A percentile compares a stretch with the other conserved stretches of the same genome.
phyloP scores from a whole-genome alignment of 2,113 vertebrate species.

The Morone chrysops region DNA sequence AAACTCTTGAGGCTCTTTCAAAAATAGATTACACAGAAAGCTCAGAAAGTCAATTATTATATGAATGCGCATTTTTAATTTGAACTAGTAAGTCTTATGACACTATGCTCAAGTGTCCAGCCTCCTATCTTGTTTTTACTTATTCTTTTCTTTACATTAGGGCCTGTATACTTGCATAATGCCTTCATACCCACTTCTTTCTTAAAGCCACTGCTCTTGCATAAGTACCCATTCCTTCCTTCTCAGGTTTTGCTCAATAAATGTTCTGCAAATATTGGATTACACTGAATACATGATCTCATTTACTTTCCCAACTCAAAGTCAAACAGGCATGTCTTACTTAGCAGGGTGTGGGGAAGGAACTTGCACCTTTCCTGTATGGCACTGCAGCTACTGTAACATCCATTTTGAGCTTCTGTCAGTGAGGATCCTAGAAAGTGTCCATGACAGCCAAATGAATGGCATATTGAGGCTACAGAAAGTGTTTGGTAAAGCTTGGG shows the following conservation, averaged over 20 bases:
- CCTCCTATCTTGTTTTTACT: neutral
- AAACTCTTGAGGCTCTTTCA: constrained; percentile 1
- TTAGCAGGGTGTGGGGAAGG: constrained; percentile 41
- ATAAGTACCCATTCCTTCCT: constrained; percentile 18
- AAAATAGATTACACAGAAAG: constrained; percentile 11
- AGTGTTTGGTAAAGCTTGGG: constrained; percentile 29
- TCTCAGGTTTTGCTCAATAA: constrained; percentile 35
- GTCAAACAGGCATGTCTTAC: constrained; percentile 36
- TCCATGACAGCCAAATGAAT: constrained; percentile 36
- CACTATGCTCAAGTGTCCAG: constrained; percentile 13
- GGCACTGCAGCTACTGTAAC: constrained; percentile 22
- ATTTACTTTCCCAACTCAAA: constrained; percentile 47
- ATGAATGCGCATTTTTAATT: constrained; percentile 27
- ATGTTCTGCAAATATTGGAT: constrained; percentile 58
- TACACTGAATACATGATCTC: constrained; percentile 44
- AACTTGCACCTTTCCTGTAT: constrained; percentile 30
- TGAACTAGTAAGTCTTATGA: constrained; percentile 19
- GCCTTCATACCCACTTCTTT: neutral
- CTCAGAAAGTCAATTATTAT: constrained; percentile 29
- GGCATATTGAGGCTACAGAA: constrained; percentile 36
- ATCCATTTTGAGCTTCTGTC: constrained; percentile 41
- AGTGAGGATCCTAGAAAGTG: constrained; percentile 33
- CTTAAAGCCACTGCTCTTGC: constrained; percentile 6
- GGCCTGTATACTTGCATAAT: neutral
- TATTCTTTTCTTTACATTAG: neutral